Evolutionary conservation across 2,888 invertebrate species (phyloP), one percentile per base, ranked within the genome.

Genomic region (Drosophila meridionalis): DNA sequence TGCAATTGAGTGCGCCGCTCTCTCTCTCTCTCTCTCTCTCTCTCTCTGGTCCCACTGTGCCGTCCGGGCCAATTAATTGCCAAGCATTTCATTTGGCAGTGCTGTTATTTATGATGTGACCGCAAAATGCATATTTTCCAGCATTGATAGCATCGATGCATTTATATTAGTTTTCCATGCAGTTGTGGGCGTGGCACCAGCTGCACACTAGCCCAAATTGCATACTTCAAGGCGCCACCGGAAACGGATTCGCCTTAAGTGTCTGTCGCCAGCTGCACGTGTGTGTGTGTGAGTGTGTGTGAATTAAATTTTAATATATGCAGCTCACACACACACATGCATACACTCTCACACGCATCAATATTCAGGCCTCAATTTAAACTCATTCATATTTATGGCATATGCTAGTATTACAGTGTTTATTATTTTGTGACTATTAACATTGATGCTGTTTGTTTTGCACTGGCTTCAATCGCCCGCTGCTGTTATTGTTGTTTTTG

Each of bases 41-140:
- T 8, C 34, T 34, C 34, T 1, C 34, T 34, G 9, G 43, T 5
- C 57, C 36, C 47, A 47, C 36, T 59, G 47, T 47, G 47, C 36
- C 47, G 74, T 79, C 65, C 69, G 69, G 73, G 72, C 76, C 81
- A 83, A 76, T 85, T 87, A 84, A 87, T 85, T 87, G 87, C 74
- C 68, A 57, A 69, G 83, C 83, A 76, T 84, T 87, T 84, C 70
- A 87, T 82, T 87, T 83, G 71, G 73, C 73, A 82, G 71, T 74
- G 76, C 87, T 63, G 72, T 87, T 87, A 85, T 87, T 84, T 87
- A 84, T 82, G 78, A 76, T 64, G 53, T 78, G 72, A 73, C 85
- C 83, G 76, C 87, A 83, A 87, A 82, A 86, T 79, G 56, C 42
- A 55, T 69, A 45, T 62, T 60, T 77, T 66, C 57, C 14, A 50